These are phyloP conservation scores for Catamblyrhynchus diadema DNA, from an alignment of 2,797 vertebrate genomes.

Conservation along the genomic window DNA sequence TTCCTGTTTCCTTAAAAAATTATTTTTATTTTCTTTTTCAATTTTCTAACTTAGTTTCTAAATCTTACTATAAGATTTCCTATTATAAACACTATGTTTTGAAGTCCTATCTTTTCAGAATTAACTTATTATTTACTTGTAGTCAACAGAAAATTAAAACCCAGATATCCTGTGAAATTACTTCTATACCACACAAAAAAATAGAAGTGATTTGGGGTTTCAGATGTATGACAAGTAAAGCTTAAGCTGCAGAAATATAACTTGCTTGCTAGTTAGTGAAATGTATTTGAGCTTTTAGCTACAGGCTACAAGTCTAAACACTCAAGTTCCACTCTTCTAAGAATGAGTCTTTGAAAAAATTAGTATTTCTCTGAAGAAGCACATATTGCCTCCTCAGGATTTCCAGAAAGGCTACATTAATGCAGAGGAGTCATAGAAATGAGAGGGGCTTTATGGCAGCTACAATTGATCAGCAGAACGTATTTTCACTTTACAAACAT, in stretches of 20 bases:
- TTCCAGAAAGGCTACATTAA: neutral
- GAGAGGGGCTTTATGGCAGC: neutral
- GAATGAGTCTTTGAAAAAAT: neutral
- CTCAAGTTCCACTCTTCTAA: neutral
- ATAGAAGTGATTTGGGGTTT: neutral
- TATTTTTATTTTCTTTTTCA: neutral
- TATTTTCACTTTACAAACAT: neutral
- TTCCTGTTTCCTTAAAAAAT: neutral
- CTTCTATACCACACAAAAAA: neutral
- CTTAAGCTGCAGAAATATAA: neutral
- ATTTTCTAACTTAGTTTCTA: neutral
- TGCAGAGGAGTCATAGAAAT: neutral
- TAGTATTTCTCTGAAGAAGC: neutral
- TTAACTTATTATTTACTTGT: neutral
- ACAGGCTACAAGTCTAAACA: neutral
- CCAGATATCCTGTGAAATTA: neutral
- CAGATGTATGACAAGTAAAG: neutral
- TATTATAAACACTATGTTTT: neutral
- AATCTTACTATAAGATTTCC: neutral
- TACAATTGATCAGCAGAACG: neutral
- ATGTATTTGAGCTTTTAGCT: neutral
- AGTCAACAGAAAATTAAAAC: neutral
- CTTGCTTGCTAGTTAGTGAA: neutral
- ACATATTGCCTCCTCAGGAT: neutral
- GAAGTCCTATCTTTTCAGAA: neutral